phyloP scores from a whole-genome alignment of 2,888 invertebrate species.

The Odontocerum albicorne region DNA sequence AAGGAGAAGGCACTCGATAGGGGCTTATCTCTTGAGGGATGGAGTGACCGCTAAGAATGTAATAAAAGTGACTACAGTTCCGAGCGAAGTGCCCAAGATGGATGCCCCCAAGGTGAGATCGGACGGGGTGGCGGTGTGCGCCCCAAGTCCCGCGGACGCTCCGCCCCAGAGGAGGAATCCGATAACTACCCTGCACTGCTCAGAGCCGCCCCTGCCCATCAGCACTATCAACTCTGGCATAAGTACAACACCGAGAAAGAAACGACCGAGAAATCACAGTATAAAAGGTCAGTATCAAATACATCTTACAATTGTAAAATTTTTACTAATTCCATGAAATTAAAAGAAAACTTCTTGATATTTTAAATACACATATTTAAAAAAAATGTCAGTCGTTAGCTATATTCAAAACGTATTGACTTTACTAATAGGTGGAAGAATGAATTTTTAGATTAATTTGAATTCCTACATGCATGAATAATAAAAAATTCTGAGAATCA shows the following conservation, averaged over 20 bases:
- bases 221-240: constrained; percentile 4
- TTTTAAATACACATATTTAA: too few species aligned
- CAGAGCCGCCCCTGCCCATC: constrained; percentile 38
- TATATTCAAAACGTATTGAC: too few species aligned
- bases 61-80: constrained; percentile 48
- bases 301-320: too few species aligned
- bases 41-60: constrained; percentile 24
- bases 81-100: constrained; percentile 59
- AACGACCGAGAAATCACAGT: constrained; percentile 31
- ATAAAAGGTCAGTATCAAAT: constrained; percentile 20
- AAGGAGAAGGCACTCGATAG: constrained; percentile 67
- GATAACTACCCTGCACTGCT: constrained; percentile 30
- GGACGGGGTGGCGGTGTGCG: constrained; percentile 39
- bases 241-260: constrained; percentile 31
- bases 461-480: too few species aligned
- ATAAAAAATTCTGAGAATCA: too few species aligned
- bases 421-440: too few species aligned
- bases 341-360: too few species aligned
- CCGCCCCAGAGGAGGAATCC: constrained; percentile 17
- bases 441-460: too few species aligned
- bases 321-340: too few species aligned
- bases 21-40: constrained; percentile 62
- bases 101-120: constrained; percentile 51
- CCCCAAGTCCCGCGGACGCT: not conserved
- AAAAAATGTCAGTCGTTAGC: too few species aligned